These are phyloP conservation scores for Eutrigla gurnardus DNA, from an alignment of 2,797 vertebrate species.

Conservation along the genomic window DNA sequence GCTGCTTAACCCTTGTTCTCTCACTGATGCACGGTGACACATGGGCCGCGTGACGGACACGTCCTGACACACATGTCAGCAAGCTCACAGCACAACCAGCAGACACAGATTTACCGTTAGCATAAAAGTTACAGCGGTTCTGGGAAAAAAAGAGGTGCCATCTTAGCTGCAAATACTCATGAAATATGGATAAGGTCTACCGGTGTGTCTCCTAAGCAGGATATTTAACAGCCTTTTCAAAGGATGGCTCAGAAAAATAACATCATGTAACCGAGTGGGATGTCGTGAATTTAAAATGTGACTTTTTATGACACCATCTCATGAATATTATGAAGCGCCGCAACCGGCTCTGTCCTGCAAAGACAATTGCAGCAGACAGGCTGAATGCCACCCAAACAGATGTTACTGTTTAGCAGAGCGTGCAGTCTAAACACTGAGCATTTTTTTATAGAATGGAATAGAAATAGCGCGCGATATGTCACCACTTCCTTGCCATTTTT, in stretches of 20 bases:
- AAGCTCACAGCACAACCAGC: slow-evolving; percentile 5
- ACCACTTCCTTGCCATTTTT: slow-evolving; percentile 48
- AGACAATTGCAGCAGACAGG: slow-evolving; percentile 62
- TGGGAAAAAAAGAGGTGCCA: slow-evolving; percentile 1
- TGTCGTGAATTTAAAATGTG: slow-evolving; percentile 50
- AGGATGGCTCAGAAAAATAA: slow-evolving; percentile 50
- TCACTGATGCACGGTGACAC: slow-evolving; percentile 61
- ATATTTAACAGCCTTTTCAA: slow-evolving; percentile 46
- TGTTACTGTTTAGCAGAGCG: slow-evolving; percentile 76
- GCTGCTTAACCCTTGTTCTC: slow-evolving; percentile 73
- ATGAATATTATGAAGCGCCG: slow-evolving; percentile 58
- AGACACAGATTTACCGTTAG: slow-evolving; percentile 22
- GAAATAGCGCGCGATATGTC: slow-evolving; percentile 67
- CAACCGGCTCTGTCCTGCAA: slow-evolving; percentile 38
- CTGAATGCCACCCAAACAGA: slow-evolving; percentile 73
- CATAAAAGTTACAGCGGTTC: slow-evolving; percentile 27
- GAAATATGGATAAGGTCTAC: slow-evolving; percentile 46
- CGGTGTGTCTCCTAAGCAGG: slow-evolving; percentile 23
- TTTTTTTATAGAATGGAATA: slow-evolving; percentile 57
- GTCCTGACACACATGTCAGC: slow-evolving; percentile 34
- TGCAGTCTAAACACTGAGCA: slow-evolving; percentile 66
- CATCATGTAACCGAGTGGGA: slow-evolving; percentile 55
- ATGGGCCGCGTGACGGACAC: slow-evolving; percentile 45
- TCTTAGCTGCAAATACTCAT: slow-evolving; percentile 39
- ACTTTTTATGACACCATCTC: slow-evolving; percentile 53